Evolutionary conservation across 2,888 invertebrate genomes (phyloP), one percentile per base, ranked within the genome.

Genomic region (Eristalinus aeneus): DNA sequence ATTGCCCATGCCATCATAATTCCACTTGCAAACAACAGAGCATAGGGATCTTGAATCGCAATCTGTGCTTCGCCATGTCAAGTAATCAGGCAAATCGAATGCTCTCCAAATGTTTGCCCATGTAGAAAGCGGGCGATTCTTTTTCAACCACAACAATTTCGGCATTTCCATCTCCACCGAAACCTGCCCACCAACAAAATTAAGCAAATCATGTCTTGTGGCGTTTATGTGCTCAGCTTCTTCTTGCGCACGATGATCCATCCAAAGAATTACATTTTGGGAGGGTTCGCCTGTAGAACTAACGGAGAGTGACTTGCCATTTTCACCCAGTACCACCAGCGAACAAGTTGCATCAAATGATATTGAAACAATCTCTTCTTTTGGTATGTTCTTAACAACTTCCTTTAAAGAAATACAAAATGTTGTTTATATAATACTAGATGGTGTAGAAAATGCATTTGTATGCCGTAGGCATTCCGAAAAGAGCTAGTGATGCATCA

Each of bases 311-410:
- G 97, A 96, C 27, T 94, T 93, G 12, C 95, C 95, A 81, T 95
- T 93, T 88, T 93, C 93, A 90, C 96, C 97, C 53, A 98, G 90
- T 6, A 95, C 96, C 0, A 97, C 98, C 81, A 99, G 92, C 0
- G 98, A 98, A 91, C 98, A 98, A 11, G 98, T 99, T 16, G 98
- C 98, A 94, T 98, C 98, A 93, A 98, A 98, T 4, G 98, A 98
- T 89, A 99, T 95, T 16, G 98, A 98, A 93, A 95, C 95, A n/a
- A 98, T 94, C 88, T 90, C 93, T 79, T 93, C 91, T 71, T 94
- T 94, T 88, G 93, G 92, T 86, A 94, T 91, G 74, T 93, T 93
- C 63, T 91, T 89, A n/a, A 93, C 92, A 11, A 96, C 95, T 90
- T 94, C 93, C 97, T 97, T 91, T 60, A 92, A 91, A 82, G 65